Evolutionary conservation across 2,888 invertebrate genomes (phyloP).

Genomic region (Chrysotoxum bicinctum): DNA sequence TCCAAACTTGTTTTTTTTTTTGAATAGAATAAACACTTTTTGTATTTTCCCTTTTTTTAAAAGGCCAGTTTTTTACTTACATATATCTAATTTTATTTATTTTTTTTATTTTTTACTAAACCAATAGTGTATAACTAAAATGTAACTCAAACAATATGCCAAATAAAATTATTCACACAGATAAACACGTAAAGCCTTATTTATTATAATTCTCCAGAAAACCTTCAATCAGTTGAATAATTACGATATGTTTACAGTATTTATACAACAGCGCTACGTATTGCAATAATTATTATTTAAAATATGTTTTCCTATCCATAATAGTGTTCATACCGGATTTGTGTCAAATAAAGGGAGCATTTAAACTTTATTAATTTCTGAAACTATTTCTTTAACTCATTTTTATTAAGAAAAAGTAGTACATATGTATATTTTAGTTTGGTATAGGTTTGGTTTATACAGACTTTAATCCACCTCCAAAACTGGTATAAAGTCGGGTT

Average conservation of each 20-base stretch:
- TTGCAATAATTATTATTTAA: background rate
- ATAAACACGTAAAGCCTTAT: background rate
- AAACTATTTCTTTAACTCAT: too few species aligned
- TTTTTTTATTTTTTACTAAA: slow-evolving; percentile 8
- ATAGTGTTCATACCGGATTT: background rate
- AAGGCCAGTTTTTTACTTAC: background rate
- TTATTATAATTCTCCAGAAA: background rate
- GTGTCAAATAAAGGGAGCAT: background rate
- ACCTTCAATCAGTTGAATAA: background rate
- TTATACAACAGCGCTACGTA: too few species aligned
- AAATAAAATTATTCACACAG: slow-evolving; percentile 22
- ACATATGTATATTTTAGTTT: too few species aligned
- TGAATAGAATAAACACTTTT: slow-evolving; percentile 9
- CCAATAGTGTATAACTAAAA: slow-evolving; percentile 9
- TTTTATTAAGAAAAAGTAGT: too few species aligned
- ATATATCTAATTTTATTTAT: background rate
- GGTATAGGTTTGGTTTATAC: too few species aligned
- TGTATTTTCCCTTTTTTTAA: slow-evolving; percentile 15
- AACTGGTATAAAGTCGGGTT: too few species aligned
- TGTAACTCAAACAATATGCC: slow-evolving; percentile 30
- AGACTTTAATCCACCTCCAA: too few species aligned
- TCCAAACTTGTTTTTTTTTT: slow-evolving; percentile 24
- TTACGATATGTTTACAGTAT: background rate
- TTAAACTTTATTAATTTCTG: too few species aligned
- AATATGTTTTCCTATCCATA: background rate